These are phyloP conservation scores for Popillia japonica DNA, from an alignment of 1,140 invertebrate genomes.

Conservation along the genomic window DNA sequence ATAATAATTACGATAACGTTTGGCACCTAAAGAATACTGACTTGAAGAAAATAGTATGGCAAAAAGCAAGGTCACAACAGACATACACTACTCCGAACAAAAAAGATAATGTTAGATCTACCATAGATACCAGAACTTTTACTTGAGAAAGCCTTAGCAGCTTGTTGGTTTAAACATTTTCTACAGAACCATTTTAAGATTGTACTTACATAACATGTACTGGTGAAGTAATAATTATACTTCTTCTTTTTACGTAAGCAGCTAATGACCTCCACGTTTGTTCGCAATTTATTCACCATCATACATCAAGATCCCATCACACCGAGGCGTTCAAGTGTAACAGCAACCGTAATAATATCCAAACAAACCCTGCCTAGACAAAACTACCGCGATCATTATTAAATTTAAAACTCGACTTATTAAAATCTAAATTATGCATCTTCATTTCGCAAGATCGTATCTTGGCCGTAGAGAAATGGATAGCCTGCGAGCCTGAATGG, in stretches of 20 bases:
- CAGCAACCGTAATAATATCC: not conserved
- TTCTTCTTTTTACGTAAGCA: not conserved
- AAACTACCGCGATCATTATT: conserved; percentile 1
- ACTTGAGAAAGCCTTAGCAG: too few relatives aligned
- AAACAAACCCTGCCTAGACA: not conserved
- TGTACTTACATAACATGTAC: too few relatives aligned
- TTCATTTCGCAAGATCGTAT: conserved; percentile 23
- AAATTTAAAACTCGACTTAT: conserved; percentile 29
- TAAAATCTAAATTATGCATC: conserved; percentile 33
- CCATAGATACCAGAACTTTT: too few relatives aligned
- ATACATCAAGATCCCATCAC: not conserved
- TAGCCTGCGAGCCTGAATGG: not conserved
- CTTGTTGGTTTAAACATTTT: too few relatives aligned
- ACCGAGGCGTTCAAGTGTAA: not conserved
- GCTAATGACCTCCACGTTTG: conserved; percentile 15
- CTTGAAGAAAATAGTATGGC: too few relatives aligned
- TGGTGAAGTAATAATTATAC: not conserved
- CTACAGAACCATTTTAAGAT: too few relatives aligned
- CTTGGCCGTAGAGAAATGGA: conserved; percentile 15
- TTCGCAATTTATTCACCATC: not conserved
- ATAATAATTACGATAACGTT: too few relatives aligned
- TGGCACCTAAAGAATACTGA: too few relatives aligned
- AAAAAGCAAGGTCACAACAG: too few relatives aligned
- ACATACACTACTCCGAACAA: too few relatives aligned
- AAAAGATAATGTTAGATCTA: too few relatives aligned